These are phyloP conservation scores for Chelidonichthys spinosus DNA, from an alignment of 2,797 vertebrate species.

Conservation along the genomic window DNA sequence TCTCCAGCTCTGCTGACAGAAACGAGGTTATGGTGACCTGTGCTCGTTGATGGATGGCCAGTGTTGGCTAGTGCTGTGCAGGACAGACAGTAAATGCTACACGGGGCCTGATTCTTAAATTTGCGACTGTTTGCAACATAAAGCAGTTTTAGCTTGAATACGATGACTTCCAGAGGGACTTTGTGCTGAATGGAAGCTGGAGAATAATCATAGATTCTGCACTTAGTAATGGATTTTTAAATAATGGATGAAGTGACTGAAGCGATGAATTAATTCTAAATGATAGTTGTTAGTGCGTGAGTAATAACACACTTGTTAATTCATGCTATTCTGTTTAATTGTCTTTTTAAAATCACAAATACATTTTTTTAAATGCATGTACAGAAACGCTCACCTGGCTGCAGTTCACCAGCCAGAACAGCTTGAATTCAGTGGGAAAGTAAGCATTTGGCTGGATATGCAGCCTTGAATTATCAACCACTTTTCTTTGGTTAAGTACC, in stretches of 20 bases:
- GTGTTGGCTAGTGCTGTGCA: background rate
- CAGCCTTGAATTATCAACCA: conserved; percentile 40
- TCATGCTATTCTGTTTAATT: background rate
- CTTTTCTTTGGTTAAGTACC: conserved; percentile 52
- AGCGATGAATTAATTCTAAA: background rate
- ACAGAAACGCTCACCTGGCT: background rate
- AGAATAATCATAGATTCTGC: background rate
- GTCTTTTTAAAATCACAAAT: background rate
- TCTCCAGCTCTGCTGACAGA: conserved; percentile 31
- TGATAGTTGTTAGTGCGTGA: background rate
- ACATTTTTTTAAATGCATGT: too few species aligned
- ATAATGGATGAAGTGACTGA: background rate
- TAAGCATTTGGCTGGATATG: conserved; percentile 32
- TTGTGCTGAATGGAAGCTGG: background rate
- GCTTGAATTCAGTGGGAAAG: conserved; percentile 37
- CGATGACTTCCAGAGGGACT: background rate
- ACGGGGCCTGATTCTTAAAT: background rate
- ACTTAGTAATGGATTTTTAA: background rate
- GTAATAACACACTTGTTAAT: background rate
- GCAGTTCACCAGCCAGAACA: background rate
- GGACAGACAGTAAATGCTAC: background rate
- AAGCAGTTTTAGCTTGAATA: background rate
- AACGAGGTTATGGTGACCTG: conserved; percentile 35
- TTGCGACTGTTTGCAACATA: background rate
- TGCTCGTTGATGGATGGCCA: conserved; percentile 11